Evolutionary conservation across 2,888 invertebrate genomes (phyloP).

Genomic region (Pseudolycoriella hygida): DNA sequence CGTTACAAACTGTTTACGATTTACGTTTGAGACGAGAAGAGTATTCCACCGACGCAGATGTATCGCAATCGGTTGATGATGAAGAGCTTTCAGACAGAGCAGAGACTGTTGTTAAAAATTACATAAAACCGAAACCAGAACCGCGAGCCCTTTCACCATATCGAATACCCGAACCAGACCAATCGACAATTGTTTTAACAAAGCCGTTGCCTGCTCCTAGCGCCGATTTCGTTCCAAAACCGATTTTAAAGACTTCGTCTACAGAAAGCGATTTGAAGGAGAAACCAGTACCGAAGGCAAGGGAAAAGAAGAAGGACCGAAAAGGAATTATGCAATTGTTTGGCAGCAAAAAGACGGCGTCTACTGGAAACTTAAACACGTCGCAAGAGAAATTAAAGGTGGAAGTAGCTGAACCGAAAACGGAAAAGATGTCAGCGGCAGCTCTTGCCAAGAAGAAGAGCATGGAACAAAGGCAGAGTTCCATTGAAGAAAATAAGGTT

Average conservation of each 20-base stretch:
- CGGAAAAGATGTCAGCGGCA: slow-evolving; percentile 16
- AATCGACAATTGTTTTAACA: slow-evolving; percentile 38
- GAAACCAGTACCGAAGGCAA: neutral
- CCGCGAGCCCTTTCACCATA: slow-evolving; percentile 24
- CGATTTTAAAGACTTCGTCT: slow-evolving; percentile 42
- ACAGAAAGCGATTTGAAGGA: neutral
- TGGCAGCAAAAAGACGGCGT: slow-evolving; percentile 16
- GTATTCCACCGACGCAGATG: slow-evolving; percentile 1
- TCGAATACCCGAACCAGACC: slow-evolving; percentile 30
- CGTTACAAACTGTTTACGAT: slow-evolving; percentile 12
- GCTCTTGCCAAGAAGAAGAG: slow-evolving; percentile 20
- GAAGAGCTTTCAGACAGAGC: slow-evolving; percentile 21
- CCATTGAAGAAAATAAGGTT: slow-evolving; percentile 45
- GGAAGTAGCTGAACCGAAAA: slow-evolving; percentile 16
- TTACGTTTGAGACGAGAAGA: slow-evolving; percentile 18
- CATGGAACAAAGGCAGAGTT: slow-evolving; percentile 13
- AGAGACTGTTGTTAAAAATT: neutral
- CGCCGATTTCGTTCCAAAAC: slow-evolving; percentile 58
- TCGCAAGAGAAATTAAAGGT: slow-evolving; percentile 20
- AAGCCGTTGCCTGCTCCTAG: slow-evolving; percentile 44
- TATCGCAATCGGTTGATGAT: slow-evolving; percentile 20
- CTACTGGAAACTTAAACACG: slow-evolving; percentile 15
- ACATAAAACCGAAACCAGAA: slow-evolving; percentile 40
- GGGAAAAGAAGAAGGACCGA: neutral
- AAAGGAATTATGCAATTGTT: slow-evolving; percentile 1